phyloP scores from a whole-genome alignment of 2,113 vertebrate genomes.

The Campylomormyrus tamandua region DNA sequence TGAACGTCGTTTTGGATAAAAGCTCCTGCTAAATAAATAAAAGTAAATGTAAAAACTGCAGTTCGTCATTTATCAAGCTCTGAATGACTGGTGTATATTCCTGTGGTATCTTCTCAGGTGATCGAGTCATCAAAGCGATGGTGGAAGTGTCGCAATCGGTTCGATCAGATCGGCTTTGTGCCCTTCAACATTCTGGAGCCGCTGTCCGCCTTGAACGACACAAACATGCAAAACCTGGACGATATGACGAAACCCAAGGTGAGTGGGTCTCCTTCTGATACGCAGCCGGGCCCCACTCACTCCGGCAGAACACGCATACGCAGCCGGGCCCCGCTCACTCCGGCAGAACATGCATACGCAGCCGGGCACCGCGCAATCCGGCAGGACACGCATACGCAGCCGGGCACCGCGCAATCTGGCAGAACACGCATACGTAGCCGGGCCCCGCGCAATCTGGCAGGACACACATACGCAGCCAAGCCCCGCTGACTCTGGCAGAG shows the following conservation, averaged over 20 bases:
- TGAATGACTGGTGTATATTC: neutral
- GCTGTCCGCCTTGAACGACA: slow-evolving; percentile 13
- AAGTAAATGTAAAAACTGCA: neutral
- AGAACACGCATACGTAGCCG: neutral
- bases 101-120: slow-evolving; percentile 47
- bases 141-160: slow-evolving; percentile 72
- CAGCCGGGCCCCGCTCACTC: neutral
- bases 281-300: neutral
- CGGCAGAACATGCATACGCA: neutral
- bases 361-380: neutral
- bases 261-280: neutral
- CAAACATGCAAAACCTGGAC: slow-evolving; percentile 46
- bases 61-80: neutral
- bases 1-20: neutral
- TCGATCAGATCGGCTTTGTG: slow-evolving; percentile 64
- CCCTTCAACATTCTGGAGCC: slow-evolving; percentile 73
- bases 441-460: neutral
- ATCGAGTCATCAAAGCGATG: slow-evolving; percentile 70
- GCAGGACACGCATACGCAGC: neutral
- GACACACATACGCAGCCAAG: neutral
- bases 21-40: neutral
- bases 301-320: neutral
- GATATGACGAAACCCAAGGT: slow-evolving; percentile 42
- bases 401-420: neutral
- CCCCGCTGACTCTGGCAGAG: neutral